phyloP scores from a whole-genome alignment of 23 tunicate species.

The Trididemnum nubilum region DNA sequence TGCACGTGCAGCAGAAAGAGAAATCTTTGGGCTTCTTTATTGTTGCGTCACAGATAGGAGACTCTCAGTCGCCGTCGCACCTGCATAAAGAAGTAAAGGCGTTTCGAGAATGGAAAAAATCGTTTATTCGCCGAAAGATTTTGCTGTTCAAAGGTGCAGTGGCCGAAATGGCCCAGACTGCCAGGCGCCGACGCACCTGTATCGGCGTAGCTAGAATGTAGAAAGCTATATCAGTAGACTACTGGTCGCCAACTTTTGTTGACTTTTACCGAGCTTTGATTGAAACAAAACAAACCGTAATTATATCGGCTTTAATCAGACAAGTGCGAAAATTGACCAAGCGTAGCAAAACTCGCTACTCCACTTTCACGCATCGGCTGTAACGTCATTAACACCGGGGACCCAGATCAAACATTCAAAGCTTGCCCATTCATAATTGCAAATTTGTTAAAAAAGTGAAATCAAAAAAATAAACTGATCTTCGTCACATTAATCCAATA shows the following conservation, averaged over 20 bases:
- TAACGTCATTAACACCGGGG: too few species aligned
- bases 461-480: too few species aligned
- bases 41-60: constrained; percentile 17
- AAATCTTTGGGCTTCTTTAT: background rate
- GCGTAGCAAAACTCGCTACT: too few species aligned
- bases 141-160: constrained; percentile 36
- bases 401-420: too few species aligned
- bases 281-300: constrained; percentile 16
- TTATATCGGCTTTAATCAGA: constrained; percentile 9
- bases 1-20: constrained; percentile 5
- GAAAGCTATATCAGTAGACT: constrained; percentile 22
- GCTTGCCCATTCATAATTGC: too few species aligned
- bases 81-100: constrained; percentile 19
- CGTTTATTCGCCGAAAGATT: constrained; percentile 28
- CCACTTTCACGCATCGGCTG: too few species aligned
- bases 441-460: too few species aligned
- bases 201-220: constrained; percentile 9
- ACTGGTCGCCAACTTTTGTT: constrained; percentile 22
- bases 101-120: constrained; percentile 15
- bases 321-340: constrained; percentile 23
- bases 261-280: constrained; percentile 20
- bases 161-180: constrained; percentile 53
- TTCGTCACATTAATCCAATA: too few species aligned
- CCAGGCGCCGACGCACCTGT: constrained; percentile 86
- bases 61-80: constrained; percentile 53